Evolutionary conservation across 2,113 vertebrate species (phyloP).

Genomic region (Dromiciops gliroides): DNA sequence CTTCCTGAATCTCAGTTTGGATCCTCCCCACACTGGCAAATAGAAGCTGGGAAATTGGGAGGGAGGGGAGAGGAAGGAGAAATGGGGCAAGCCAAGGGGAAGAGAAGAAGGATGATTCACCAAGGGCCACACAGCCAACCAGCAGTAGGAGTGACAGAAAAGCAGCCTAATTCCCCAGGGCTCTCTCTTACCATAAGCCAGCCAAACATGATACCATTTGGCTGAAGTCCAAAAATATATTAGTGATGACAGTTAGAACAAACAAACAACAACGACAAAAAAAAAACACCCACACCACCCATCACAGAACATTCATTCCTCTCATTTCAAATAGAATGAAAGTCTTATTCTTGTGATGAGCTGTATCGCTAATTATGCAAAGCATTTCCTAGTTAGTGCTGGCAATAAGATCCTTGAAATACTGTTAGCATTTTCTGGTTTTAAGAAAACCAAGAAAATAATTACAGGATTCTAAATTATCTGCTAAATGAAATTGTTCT

Average conservation of each 20-base stretch:
- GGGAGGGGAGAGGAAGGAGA: background rate
- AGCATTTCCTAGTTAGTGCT: slow-evolving; percentile 5
- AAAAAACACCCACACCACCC: background rate
- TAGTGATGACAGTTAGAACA: slow-evolving; percentile 28
- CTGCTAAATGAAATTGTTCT: slow-evolving; percentile 57
- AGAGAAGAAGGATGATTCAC: background rate
- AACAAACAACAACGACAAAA: slow-evolving; percentile 16
- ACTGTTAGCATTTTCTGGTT: slow-evolving; percentile 14
- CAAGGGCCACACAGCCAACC: background rate
- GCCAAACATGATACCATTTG: background rate
- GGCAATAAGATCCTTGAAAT: slow-evolving; percentile 46
- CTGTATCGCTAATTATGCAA: slow-evolving; percentile 10
- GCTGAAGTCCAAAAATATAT: slow-evolving; percentile 5
- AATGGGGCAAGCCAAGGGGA: background rate
- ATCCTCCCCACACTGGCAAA: background rate
- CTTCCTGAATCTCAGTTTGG: background rate
- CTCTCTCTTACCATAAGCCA: background rate
- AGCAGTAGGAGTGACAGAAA: background rate
- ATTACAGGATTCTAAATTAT: slow-evolving; percentile 65
- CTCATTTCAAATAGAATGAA: slow-evolving; percentile 42
- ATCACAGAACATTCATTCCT: slow-evolving; percentile 10
- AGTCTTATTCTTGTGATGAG: slow-evolving; percentile 21
- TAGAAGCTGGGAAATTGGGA: background rate
- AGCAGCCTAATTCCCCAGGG: background rate
- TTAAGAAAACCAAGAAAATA: slow-evolving; percentile 63